Percentiles rank a stretch among this genome's conserved stretches.
phyloP scores from a whole-genome alignment of 1,140 invertebrate genomes.

The Drosophila auraria region DNA sequence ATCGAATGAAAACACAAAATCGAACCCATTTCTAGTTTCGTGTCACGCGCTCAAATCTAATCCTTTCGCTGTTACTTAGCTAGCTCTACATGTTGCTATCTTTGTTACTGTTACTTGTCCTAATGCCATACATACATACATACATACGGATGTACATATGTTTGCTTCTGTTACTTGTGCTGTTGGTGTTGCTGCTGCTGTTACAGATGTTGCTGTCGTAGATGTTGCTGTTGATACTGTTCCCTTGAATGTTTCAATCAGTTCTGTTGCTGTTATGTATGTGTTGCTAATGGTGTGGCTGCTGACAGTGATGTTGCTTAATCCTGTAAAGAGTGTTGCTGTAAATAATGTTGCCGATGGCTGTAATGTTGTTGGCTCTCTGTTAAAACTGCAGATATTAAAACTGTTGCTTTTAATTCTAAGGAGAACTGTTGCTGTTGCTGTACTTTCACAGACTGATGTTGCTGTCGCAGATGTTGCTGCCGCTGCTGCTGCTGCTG shows the following conservation, averaged over 20 bases:
- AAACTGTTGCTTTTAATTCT: neutral
- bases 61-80: neutral
- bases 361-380: neutral
- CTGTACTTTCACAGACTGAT: conserved; percentile 6
- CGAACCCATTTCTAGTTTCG: neutral
- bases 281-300: neutral
- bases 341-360: neutral
- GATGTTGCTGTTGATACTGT: neutral
- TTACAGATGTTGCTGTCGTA: neutral
- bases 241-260: neutral
- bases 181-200: neutral
- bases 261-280: neutral
- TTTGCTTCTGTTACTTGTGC: neutral
- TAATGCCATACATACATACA: neutral
- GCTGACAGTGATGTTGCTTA: neutral
- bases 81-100: neutral
- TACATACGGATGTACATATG: neutral
- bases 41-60: neutral
- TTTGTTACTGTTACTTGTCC: neutral
- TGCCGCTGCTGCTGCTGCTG: neutral
- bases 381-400: neutral
- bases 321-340: neutral
- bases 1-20: too few relatives aligned
- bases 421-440: conserved; percentile 13
- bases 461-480: conserved; percentile 14